Percentiles rank a stretch among this genome's conserved stretches.
Conservation (phyloP, 2,797 vertebrate species). For the Mormyrus proboscirostris region DNA sequence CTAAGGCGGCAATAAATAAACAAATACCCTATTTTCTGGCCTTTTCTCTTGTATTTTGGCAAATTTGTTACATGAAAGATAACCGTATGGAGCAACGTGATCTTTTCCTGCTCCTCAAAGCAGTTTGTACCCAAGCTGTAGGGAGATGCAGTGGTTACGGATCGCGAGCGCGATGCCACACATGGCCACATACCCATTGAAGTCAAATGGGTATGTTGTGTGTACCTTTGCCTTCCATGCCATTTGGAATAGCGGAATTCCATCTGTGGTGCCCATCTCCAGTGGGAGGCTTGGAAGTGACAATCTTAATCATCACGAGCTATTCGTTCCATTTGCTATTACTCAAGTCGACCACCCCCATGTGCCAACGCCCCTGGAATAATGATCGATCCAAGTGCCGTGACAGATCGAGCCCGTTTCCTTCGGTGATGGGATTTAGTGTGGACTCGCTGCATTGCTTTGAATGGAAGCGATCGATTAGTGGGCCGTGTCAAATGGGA, state of each 20-base stretch:
- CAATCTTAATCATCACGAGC: not conserved
- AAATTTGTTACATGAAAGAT: not conserved
- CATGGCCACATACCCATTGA: too few species aligned
- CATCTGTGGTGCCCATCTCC: not conserved
- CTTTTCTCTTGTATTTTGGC: not conserved
- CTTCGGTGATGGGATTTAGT: not conserved
- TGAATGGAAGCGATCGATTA: not conserved
- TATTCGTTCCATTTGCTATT: not conserved
- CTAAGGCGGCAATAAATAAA: slow-evolving; percentile 14
- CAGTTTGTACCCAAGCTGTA: not conserved
- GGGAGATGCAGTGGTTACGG: not conserved
- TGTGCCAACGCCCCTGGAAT: not conserved
- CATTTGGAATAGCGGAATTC: not conserved
- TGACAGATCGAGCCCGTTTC: not conserved
- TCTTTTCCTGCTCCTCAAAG: not conserved
- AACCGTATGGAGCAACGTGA: not conserved
- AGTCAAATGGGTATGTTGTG: not conserved
- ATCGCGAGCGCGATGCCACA: not conserved
- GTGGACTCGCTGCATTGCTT: not conserved
- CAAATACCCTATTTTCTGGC: not conserved
- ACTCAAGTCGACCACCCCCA: not conserved
- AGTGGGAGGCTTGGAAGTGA: not conserved
- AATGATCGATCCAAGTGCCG: not conserved
- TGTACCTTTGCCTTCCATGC: not conserved
- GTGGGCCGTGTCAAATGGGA: not conserved